phyloP scores from a whole-genome alignment of 2,113 vertebrate species.

The Thymallus thymallus region DNA sequence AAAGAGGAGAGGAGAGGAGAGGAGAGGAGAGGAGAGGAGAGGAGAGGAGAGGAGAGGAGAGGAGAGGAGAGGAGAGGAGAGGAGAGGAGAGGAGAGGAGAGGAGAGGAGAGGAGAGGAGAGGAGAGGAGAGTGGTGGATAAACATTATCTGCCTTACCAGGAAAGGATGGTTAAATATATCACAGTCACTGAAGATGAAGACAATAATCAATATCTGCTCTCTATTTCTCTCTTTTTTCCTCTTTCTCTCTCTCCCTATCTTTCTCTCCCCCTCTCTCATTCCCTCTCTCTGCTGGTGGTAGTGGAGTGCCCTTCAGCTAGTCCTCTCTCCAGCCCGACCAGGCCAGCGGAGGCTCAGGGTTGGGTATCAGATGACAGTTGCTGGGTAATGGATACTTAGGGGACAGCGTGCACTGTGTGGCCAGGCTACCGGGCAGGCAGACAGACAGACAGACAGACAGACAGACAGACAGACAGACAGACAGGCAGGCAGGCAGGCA shows the following conservation, averaged over 20 bases:
- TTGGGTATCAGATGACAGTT: slow-evolving; percentile 34
- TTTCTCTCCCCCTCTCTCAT: not conserved
- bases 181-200: slow-evolving; percentile 11
- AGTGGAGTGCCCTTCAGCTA: slow-evolving; percentile 36
- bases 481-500: too few species aligned
- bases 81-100: too few species aligned
- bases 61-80: too few species aligned
- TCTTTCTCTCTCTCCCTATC: not conserved
- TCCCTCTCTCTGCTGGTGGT: not conserved
- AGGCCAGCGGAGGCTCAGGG: slow-evolving; percentile 18
- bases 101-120: too few species aligned
- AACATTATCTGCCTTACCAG: too few species aligned
- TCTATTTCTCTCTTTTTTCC: not conserved
- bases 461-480: too few species aligned
- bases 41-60: not conserved
- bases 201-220: slow-evolving; percentile 25
- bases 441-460: not conserved
- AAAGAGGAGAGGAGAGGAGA: too few species aligned
- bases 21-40: not conserved
- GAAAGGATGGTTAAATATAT: slow-evolving; percentile 33
- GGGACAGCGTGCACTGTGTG: not conserved
- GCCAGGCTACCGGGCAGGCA: not conserved
- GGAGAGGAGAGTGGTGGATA: too few species aligned
- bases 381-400: slow-evolving; percentile 36
- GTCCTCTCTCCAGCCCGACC: not conserved